A percentile compares a stretch with the other conserved stretches of the same genome.
Conservation (phyloP, 2,113 vertebrate genomes). For the Erythrolamprus reginae region DNA sequence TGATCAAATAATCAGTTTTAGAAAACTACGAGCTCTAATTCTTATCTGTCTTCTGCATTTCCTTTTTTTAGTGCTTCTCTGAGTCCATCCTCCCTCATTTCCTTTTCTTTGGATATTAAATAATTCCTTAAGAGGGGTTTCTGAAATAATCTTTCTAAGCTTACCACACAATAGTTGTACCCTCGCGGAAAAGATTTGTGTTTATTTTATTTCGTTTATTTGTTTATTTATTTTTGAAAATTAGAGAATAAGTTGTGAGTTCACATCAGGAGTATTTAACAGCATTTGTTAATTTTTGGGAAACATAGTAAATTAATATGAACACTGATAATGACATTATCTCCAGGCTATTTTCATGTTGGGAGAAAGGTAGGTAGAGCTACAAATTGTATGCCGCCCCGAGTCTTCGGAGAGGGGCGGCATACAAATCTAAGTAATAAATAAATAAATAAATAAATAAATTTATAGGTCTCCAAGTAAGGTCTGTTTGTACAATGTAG, state of each 20-base stretch:
- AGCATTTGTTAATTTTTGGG: neutral
- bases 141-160: neutral
- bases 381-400: too few relatives aligned
- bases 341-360: neutral
- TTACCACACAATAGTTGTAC: neutral
- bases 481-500: neutral
- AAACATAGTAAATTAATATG: neutral
- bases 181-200: neutral
- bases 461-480: neutral
- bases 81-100: neutral
- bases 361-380: neutral
- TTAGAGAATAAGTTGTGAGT: neutral
- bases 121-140: neutral
- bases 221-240: neutral
- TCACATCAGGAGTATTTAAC: neutral
- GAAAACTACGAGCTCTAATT: neutral
- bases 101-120: neutral
- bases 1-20: neutral
- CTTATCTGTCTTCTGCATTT: neutral
- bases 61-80: neutral
- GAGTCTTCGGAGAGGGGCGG: too few relatives aligned
- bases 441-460: too few relatives aligned
- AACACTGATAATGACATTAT: neutral
- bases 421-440: too few relatives aligned
- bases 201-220: neutral